Percentiles rank a stretch among this genome's conserved stretches.
Evolutionary conservation across 2,113 vertebrate genomes (phyloP).

Genomic region (Grammomys dolichurus): DNA sequence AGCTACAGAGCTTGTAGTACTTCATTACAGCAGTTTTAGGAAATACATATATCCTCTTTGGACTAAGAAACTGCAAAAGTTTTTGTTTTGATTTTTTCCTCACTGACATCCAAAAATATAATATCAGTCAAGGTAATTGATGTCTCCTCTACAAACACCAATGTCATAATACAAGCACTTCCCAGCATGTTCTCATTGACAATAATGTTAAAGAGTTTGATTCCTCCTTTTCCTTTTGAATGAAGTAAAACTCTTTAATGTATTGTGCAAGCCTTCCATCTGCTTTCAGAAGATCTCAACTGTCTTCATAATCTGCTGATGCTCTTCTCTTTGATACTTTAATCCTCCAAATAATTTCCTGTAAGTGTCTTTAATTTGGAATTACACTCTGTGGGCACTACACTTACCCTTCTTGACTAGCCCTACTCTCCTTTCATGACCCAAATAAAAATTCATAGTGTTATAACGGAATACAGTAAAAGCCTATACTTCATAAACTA

Average conservation of each 20-base stretch:
- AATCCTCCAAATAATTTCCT: neutral
- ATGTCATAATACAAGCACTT: neutral
- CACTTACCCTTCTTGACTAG: neutral
- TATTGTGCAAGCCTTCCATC: neutral
- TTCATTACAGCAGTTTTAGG: neutral
- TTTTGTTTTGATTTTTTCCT: neutral
- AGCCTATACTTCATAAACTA: neutral
- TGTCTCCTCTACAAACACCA: neutral
- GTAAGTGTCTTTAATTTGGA: neutral
- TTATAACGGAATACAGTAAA: neutral
- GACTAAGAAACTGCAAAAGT: neutral
- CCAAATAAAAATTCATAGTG: neutral
- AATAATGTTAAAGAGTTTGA: neutral
- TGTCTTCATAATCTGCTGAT: neutral
- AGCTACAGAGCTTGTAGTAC: neutral
- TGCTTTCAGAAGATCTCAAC: neutral
- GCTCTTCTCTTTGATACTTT: neutral
- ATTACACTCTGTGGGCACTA: neutral
- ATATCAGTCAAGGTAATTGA: neutral
- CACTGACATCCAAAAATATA: neutral
- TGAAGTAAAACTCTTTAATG: neutral
- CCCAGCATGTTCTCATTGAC: neutral
- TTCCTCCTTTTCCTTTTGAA: slow-evolving; percentile 15
- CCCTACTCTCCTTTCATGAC: neutral
- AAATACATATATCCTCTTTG: neutral